Base-by-base conservation (phyloP, 2,113 vertebrate species). In the Genyomyrus donnyi region DNA sequence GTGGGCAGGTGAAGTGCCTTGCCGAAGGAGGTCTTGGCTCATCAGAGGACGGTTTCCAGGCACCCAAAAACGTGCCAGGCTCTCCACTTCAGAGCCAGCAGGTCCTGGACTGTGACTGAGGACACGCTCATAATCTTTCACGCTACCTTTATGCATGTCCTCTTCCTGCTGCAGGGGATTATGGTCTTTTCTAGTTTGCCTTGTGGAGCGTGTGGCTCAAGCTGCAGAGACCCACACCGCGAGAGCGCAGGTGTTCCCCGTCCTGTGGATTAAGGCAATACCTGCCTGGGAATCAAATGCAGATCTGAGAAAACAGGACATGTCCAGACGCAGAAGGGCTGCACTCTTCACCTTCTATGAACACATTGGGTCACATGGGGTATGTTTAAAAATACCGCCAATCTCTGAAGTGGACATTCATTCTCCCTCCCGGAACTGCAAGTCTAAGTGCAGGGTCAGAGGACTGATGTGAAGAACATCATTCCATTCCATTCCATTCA, bases 151-250 rank as follows among this genome's bases (percentile, higher is more conserved):
- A 42, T 19, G 35, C 74, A 39, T 17, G 15, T 77, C 31, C 17
- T 35, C 74, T 80, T 42, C 74, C 74, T 80, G 74, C 74, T 80
- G 74, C 74, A 80, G 74, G 39, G 35, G 74, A 80, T 80, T 80
- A 70, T 31, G 31, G 15, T 77, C 70, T 77, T 77, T 77, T 39
- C 35, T 77, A 77, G 31, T 39, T 77, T 17, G 70, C 70, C 70
- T 77, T 42, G 35, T 77, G 31, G 35, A 77, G 15, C 31, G 31
- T 19, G 74, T 13, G 74, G 15, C 31, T 80, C 74, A 80, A 39
- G 13, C 74, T 6, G 31, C 17, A 42, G 35, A 19, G 15, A 8
- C 35, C 31, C 74, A 80, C 35, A 2, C 35, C 74, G 1, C 6
- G 74, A 42, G 35, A 80, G 31, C 9, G 15, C 35, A 80, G 35